Evolutionary conservation across 2,888 invertebrate genomes (phyloP).

Genomic region (Andrena bucephala): DNA sequence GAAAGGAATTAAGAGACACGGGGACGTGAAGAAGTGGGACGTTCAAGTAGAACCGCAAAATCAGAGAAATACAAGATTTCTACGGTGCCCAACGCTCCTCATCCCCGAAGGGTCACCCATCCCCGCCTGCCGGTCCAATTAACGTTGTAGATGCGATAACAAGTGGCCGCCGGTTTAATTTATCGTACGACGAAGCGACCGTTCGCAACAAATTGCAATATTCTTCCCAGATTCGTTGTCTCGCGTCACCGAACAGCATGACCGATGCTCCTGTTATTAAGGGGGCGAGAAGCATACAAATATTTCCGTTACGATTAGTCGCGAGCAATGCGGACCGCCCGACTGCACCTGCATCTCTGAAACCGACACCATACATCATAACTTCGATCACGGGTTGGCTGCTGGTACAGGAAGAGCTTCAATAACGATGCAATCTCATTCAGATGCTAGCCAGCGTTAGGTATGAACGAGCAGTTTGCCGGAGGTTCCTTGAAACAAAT

Average conservation of each 20-base stretch:
- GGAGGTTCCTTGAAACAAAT: neutral
- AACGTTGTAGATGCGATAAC: slow-evolving; percentile 64
- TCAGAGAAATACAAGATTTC: slow-evolving; percentile 28
- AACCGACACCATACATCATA: slow-evolving; percentile 65
- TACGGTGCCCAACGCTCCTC: neutral
- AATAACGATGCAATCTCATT: slow-evolving; percentile 69
- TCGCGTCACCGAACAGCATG: slow-evolving; percentile 63
- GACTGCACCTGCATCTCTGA: slow-evolving; percentile 51
- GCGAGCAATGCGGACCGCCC: slow-evolving; percentile 24
- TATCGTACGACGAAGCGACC: slow-evolving; percentile 63
- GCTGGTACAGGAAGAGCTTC: slow-evolving; percentile 53
- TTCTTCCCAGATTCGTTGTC: slow-evolving; percentile 68
- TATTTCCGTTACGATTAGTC: slow-evolving; percentile 68
- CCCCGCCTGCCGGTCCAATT: slow-evolving; percentile 55
- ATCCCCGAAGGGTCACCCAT: neutral
- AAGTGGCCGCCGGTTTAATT: slow-evolving; percentile 63
- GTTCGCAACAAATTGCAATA: slow-evolving; percentile 67
- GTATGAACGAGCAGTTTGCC: slow-evolving; percentile 26
- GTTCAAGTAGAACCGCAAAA: slow-evolving; percentile 11
- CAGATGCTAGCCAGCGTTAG: slow-evolving; percentile 37
- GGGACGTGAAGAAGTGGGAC: neutral
- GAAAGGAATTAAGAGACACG: neutral
- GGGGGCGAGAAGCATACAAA: slow-evolving; percentile 63
- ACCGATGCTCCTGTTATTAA: slow-evolving; percentile 71
- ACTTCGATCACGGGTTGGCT: slow-evolving; percentile 56